phyloP scores from a whole-genome alignment of 2,113 vertebrate species.

The Charadrius vociferus region DNA sequence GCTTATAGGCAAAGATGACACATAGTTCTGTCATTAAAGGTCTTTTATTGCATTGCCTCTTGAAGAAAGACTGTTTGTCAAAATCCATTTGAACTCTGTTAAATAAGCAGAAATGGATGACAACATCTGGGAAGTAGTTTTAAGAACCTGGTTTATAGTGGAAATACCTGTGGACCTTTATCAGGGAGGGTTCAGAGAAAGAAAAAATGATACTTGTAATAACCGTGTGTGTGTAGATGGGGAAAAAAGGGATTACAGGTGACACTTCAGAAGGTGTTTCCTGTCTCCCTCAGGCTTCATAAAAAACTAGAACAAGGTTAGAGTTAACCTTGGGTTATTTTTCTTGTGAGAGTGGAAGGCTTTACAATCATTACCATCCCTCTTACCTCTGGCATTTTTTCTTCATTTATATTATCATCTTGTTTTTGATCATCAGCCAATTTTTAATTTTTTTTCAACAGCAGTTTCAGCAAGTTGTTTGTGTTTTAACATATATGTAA shows the following conservation, averaged over 20 bases:
- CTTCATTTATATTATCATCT: neutral
- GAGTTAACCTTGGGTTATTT: constrained; percentile 20
- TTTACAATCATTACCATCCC: neutral
- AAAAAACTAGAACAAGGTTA: constrained; percentile 51
- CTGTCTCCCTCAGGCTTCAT: constrained; percentile 3
- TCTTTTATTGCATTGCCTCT: constrained; percentile 56
- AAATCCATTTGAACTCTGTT: constrained; percentile 66
- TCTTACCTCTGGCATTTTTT: neutral
- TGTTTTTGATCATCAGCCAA: neutral
- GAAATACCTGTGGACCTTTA: constrained; percentile 47
- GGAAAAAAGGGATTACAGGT: constrained; percentile 4
- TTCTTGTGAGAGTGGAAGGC: neutral
- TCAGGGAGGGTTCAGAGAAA: neutral
- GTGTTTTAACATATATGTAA: neutral
- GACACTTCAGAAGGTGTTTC: constrained; percentile 42
- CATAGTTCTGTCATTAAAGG: constrained; percentile 74
- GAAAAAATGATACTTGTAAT: neutral
- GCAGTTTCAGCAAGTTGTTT: neutral
- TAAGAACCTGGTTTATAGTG: constrained; percentile 9
- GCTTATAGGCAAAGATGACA: constrained; percentile 76
- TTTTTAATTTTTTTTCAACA: neutral
- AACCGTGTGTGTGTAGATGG: neutral
- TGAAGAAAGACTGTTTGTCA: constrained; percentile 62
- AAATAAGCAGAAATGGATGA: constrained; percentile 26
- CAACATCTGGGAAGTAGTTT: neutral